Evolutionary conservation across 2,888 invertebrate species (phyloP), one percentile per base, ranked within the genome.

Genomic region (Sinohyriopsis cumingii): DNA sequence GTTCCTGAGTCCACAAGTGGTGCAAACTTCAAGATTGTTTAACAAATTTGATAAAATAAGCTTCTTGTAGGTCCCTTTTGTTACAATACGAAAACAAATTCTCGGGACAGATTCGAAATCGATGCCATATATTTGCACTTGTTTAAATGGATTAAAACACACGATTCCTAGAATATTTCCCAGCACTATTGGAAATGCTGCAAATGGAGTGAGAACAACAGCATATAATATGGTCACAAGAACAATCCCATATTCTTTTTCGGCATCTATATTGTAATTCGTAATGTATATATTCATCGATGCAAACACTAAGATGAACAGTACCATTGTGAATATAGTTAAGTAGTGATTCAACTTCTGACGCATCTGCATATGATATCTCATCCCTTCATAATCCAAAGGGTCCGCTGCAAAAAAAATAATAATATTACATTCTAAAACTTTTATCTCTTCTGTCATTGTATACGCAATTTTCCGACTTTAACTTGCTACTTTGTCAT

Each of bases 61-160:
- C 15, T 75, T 72, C 0, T 82, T 81, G 55, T 70, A 80, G n/a
- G 76, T 67, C 18, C 82, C 84, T 24, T 76, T 68, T 0, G 83
- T 82, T 5, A 83, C 83, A 6, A 81, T 79, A 18, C 83, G 73
- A 66, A 83, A 83, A 61, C 81, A 83, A n/a, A 82, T 63, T 65
- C 79, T 82, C 0, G 83, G 82, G 0, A 59, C 68, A 5, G 67
- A 59, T 54, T 60, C 56, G 5, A 65, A 20, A 15, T 22, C 25
- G 2, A 53, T 25, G 9, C 22, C 2, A 12, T 55, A 22, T 24
- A 25, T 28, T 20, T 53, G 65, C 57, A 59, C 33, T 19, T 60
- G 59, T 19, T 62, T 9, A 57, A 56, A 71, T 9, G 71, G 71
- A 59, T 71, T 71, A 54, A 56, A 71, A 5, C 55, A 54, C 7